Conservation (phyloP, 2,113 vertebrate genomes). For the Nibea albiflora region DNA sequence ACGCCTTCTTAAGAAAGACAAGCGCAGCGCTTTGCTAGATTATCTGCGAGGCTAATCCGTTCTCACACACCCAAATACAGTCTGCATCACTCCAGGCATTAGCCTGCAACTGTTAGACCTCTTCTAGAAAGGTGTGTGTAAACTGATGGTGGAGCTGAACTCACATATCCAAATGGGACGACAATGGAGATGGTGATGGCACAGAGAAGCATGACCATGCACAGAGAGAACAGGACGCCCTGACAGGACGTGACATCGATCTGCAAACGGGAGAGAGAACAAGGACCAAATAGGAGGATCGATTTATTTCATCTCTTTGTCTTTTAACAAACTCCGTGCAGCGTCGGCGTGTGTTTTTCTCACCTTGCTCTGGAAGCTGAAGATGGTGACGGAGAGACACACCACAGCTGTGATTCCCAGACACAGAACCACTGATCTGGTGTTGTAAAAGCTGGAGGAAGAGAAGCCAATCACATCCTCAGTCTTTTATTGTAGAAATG, state of each 20-base stretch:
- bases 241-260: constrained; percentile 93
- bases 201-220: constrained; percentile 91
- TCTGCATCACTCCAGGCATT: constrained; percentile 13
- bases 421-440: constrained; percentile 91
- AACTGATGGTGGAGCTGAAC: constrained; percentile 58
- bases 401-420: constrained; percentile 92
- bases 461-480: background rate
- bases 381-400: constrained; percentile 91
- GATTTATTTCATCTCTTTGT: background rate
- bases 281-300: background rate
- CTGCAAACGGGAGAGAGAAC: constrained; percentile 70
- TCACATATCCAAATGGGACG: constrained; percentile 92
- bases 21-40: constrained; percentile 35
- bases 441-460: constrained; percentile 92
- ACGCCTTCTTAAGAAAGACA: constrained; percentile 52
- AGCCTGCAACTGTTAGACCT: constrained; percentile 22
- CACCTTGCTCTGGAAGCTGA: constrained; percentile 97
- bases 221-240: constrained; percentile 89
- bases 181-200: constrained; percentile 87
- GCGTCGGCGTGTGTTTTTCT: constrained; percentile 34
- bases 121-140: constrained; percentile 13
- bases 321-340: background rate
- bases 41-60: constrained; percentile 63
- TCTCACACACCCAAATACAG: constrained; percentile 10
- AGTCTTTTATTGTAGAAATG: background rate